Percentiles rank a stretch among this genome's conserved stretches.
Evolutionary conservation across 2,797 vertebrate species (phyloP).

Genomic region (Poecilia picta): DNA sequence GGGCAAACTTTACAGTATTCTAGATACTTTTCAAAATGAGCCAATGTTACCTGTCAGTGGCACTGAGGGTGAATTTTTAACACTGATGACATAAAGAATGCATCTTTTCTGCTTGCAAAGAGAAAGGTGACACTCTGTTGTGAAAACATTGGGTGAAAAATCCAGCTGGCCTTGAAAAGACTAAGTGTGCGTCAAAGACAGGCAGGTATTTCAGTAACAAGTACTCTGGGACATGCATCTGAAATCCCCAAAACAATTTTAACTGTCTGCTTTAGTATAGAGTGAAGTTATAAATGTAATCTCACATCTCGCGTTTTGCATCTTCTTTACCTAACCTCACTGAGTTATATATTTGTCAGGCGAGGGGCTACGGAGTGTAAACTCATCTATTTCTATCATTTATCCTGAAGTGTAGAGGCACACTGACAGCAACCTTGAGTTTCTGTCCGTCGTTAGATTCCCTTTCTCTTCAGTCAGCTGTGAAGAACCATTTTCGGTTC

Average conservation of each 20-base stretch:
- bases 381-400: constrained; percentile 65
- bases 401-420: constrained; percentile 59
- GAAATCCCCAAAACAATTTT: constrained; percentile 38
- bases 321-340: constrained; percentile 51
- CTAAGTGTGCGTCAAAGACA: constrained; percentile 11
- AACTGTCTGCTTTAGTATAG: constrained; percentile 42
- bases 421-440: constrained; percentile 56
- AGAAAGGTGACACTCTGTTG: constrained; percentile 15
- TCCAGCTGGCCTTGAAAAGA: background rate
- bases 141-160: constrained; percentile 10
- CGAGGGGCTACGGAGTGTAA: constrained; percentile 57
- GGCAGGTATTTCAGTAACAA: constrained; percentile 31
- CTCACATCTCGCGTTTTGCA: constrained; percentile 38
- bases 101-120: constrained; percentile 9
- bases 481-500: constrained; percentile 72
- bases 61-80: constrained; percentile 2
- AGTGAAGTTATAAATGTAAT: constrained; percentile 51
- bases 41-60: background rate
- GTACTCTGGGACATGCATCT: constrained; percentile 37
- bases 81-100: constrained; percentile 8
- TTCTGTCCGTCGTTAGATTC: constrained; percentile 64
- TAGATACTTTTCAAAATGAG: background rate
- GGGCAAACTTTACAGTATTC: background rate
- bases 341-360: constrained; percentile 66
- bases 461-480: constrained; percentile 67